A percentile compares a stretch with the other conserved stretches of the same genome.
phyloP scores from a whole-genome alignment of 2,113 vertebrate genomes.

The Colius striatus region DNA sequence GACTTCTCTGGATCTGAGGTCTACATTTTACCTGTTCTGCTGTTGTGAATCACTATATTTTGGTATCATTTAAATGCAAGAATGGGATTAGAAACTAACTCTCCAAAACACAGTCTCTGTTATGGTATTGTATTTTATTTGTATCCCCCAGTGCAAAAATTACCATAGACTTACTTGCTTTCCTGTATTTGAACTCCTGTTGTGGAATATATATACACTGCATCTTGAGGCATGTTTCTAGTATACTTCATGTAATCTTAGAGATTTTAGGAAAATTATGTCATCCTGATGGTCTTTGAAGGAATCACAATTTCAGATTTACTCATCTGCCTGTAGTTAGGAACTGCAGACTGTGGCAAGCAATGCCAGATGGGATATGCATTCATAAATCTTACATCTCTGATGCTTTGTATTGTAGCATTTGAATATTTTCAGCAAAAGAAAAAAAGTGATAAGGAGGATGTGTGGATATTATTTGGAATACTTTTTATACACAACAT shows the following conservation, averaged over 20 bases:
- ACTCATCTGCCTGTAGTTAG: background rate
- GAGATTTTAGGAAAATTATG: constrained; percentile 6
- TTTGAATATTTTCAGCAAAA: constrained; percentile 15
- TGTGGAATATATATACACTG: background rate
- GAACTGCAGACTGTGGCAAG: background rate
- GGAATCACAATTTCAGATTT: constrained; percentile 47
- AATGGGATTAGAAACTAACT: background rate
- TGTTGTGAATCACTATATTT: background rate
- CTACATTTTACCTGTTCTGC: background rate
- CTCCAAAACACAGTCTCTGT: background rate
- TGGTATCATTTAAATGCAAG: background rate
- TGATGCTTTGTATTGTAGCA: background rate
- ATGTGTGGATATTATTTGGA: background rate
- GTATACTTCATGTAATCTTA: background rate
- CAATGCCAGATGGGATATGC: background rate
- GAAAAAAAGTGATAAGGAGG: background rate
- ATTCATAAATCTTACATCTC: background rate
- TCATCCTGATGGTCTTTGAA: background rate
- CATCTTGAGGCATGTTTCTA: background rate
- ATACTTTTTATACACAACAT: background rate
- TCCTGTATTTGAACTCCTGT: background rate
- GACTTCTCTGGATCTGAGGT: background rate
- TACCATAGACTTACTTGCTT: background rate
- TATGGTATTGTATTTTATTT: background rate
- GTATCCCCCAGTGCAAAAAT: background rate